Evolutionary conservation across 1,140 invertebrate species (phyloP).

Genomic region (Drosophila sp.): DNA sequence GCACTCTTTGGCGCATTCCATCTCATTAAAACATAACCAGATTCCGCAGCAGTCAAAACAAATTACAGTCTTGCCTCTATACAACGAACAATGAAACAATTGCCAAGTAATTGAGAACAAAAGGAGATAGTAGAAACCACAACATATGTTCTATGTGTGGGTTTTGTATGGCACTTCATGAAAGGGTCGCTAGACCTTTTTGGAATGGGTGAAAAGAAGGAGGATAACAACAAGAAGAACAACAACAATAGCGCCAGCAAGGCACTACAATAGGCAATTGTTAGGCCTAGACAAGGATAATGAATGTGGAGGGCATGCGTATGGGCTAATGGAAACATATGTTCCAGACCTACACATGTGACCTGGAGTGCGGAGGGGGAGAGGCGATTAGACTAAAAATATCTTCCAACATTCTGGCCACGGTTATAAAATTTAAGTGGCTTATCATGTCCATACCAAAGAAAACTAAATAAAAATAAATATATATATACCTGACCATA

Average conservation of each 20-base stretch:
- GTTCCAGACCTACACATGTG: slow-evolving; percentile 33
- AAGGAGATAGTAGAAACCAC: slow-evolving; percentile 37
- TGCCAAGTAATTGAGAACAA: slow-evolving; percentile 40
- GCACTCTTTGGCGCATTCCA: neutral
- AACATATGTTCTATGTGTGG: slow-evolving; percentile 36
- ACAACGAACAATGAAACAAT: slow-evolving; percentile 43
- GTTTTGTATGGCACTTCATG: slow-evolving; percentile 30
- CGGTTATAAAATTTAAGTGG: slow-evolving; percentile 71
- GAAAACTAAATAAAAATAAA: neutral
- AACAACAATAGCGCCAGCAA: slow-evolving; percentile 73
- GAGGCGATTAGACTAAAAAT: slow-evolving; percentile 50
- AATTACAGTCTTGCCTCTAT: slow-evolving; percentile 30
- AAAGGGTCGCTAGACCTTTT: slow-evolving; percentile 18
- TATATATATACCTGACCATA: slow-evolving; percentile 34
- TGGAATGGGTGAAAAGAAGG: slow-evolving; percentile 26
- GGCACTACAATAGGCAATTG: slow-evolving; percentile 74
- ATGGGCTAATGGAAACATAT: slow-evolving; percentile 77
- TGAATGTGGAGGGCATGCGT: slow-evolving; percentile 60
- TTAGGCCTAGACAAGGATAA: slow-evolving; percentile 63
- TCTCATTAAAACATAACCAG: slow-evolving; percentile 29
- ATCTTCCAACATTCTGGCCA: slow-evolving; percentile 12
- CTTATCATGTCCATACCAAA: slow-evolving; percentile 58
- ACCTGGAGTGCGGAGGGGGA: neutral
- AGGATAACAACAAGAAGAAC: slow-evolving; percentile 36
- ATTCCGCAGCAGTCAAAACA: slow-evolving; percentile 36